Evolutionary conservation across 2,888 invertebrate genomes (phyloP), one percentile per base, ranked within the genome.

Genomic region (Melinaea marsaeus): DNA sequence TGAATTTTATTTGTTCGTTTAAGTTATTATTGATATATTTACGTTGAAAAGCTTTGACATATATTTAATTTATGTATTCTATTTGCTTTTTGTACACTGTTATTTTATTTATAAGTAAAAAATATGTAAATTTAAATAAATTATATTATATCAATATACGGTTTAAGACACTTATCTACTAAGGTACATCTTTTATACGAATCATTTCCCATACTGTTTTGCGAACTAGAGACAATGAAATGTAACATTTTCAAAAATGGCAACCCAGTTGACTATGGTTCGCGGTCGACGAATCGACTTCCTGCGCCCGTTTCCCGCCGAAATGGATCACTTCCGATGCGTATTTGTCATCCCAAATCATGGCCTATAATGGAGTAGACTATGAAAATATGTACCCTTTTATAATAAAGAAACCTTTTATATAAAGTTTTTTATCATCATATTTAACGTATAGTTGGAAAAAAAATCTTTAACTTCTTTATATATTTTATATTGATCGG

Each of bases 301-400:
- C 91, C 91, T 83, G 89, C 75, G 80, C 74, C 81, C 83, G 86
- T 86, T 90, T 90, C 88, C 90, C 87, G 85, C 79, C 79, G 77
- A 88, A 91, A 91, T 91, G 91, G 91, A 91, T 91, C 85, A 82
- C 83, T 90, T 91, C 91, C 91, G 88, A 79, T 74, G 69, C 77
- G 75, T 85, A 90, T 91, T 91, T 91, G 88, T 91, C 91, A 91
- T 91, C 85, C 84, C 77, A 75, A 80, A 82, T 81, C 75, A 77
- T 72, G 75, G 72, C 70, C 75, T 63, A 64, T 73, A 65, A 65
- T 77, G 73, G 79, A 83, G 79, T 73, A 66, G 77, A 13, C 46
- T 11, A 13, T 46, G 13, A 37, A 56, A 42, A 42, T 42, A 42
- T 42, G 2, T 9, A 9, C 9, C 42, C 11, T 42, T 42, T 42